A percentile compares a stretch with the other conserved stretches of the same genome.
Conservation (phyloP, 2,797 vertebrate genomes). For the Labeo calbasu region DNA sequence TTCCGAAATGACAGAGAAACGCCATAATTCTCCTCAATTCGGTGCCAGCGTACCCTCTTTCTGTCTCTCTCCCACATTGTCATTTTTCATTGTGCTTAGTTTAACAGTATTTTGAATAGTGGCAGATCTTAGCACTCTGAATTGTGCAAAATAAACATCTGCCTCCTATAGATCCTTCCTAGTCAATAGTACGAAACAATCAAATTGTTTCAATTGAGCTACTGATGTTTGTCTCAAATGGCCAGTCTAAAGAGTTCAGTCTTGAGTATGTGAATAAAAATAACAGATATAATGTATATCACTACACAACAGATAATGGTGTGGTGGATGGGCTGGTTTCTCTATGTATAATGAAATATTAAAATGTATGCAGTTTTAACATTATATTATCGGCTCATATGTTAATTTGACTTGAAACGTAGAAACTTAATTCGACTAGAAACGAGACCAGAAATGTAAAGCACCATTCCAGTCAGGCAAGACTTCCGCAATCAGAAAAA, state of each 20-base stretch:
- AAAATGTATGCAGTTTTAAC: too few species aligned
- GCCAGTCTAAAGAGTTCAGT: not conserved
- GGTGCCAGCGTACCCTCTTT: constrained; percentile 4
- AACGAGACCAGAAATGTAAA: too few species aligned
- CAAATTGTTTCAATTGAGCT: not conserved
- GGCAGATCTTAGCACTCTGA: constrained; percentile 19
- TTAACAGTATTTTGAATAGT: constrained; percentile 37
- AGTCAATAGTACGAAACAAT: constrained; percentile 50
- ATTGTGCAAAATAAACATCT: constrained; percentile 66
- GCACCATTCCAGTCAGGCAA: too few species aligned
- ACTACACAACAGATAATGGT: too few species aligned
- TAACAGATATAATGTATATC: not conserved
- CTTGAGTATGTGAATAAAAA: not conserved
- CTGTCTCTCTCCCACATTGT: constrained; percentile 44
- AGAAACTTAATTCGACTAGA: too few species aligned
- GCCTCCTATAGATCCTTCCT: constrained; percentile 46
- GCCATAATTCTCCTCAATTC: constrained; percentile 42
- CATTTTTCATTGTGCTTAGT: constrained; percentile 24
- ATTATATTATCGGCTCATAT: too few species aligned
- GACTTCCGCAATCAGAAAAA: too few species aligned
- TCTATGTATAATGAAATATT: too few species aligned
- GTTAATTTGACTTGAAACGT: too few species aligned
- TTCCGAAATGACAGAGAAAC: constrained; percentile 36
- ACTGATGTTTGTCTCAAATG: constrained; percentile 4
- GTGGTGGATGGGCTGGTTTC: too few species aligned